A percentile compares a stretch with the other conserved stretches of the same genome.
These are phyloP conservation scores for Drosophila parvula DNA, from an alignment of 1,140 invertebrate genomes.

Conservation along the genomic window DNA sequence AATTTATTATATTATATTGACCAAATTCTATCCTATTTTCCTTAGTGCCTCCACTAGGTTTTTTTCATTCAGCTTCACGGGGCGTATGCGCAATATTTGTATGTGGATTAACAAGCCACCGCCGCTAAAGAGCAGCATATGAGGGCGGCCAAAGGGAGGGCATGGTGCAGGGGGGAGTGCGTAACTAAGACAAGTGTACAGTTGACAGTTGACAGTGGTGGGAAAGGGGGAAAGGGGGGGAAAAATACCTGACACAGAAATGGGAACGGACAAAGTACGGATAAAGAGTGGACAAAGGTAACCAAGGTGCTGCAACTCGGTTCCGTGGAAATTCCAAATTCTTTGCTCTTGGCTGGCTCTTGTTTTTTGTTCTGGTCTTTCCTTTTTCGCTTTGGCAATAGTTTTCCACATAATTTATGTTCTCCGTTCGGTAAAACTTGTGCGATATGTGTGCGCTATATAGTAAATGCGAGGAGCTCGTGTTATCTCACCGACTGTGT, in stretches of 20 bases:
- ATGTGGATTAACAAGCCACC: conserved; percentile 70
- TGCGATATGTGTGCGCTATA: conserved; percentile 25
- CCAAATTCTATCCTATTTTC: background rate
- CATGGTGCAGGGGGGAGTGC: conserved; percentile 16
- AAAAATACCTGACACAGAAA: conserved; percentile 44
- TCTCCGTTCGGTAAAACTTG: conserved; percentile 32
- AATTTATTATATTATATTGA: too few species aligned
- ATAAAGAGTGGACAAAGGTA: conserved; percentile 69
- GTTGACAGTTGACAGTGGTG: conserved; percentile 50
- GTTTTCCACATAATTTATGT: conserved; percentile 54
- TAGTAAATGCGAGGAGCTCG: conserved; percentile 6
- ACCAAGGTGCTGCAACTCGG: conserved; percentile 55
- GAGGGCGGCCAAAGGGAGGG: background rate
- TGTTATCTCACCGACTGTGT: conserved; percentile 21
- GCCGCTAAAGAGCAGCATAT: conserved; percentile 19
- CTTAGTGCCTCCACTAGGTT: background rate
- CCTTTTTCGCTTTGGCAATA: conserved; percentile 45
- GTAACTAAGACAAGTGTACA: conserved; percentile 48
- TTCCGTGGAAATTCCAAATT: conserved; percentile 36
- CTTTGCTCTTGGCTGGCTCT: conserved; percentile 18
- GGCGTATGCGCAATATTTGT: conserved; percentile 76
- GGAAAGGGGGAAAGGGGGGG: background rate
- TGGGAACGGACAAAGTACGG: conserved; percentile 29
- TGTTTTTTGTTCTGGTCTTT: conserved; percentile 15
- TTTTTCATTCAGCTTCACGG: conserved; percentile 35